These are phyloP conservation scores for Strigamia transsilvanica DNA, from an alignment of 2,888 invertebrate species.

Conservation along the genomic window DNA sequence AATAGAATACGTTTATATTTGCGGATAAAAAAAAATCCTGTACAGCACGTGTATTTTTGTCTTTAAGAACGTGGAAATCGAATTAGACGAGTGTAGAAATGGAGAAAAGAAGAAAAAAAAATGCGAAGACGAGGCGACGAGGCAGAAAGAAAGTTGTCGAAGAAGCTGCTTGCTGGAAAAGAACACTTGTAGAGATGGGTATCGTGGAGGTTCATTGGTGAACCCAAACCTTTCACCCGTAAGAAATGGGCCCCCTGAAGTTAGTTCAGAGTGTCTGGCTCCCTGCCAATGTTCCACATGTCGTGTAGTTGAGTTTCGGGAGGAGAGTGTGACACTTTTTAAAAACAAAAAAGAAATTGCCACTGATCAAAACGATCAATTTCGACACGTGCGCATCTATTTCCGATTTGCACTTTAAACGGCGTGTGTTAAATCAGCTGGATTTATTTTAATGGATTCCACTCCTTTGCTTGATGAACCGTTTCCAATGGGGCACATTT, in stretches of 20 bases:
- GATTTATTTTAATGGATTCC: slow-evolving; percentile 12
- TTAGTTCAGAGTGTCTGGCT: slow-evolving; percentile 6
- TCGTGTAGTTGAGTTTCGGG: not conserved
- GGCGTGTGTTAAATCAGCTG: not conserved
- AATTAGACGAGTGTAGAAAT: not conserved
- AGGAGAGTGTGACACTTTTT: not conserved
- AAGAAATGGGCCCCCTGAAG: slow-evolving; percentile 34
- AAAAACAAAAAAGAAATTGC: not conserved
- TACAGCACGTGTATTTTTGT: too few species aligned
- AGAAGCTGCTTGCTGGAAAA: not conserved
- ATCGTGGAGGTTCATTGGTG: slow-evolving; percentile 28
- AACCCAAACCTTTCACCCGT: slow-evolving; percentile 16
- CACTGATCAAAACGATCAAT: slow-evolving; percentile 4
- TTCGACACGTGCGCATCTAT: not conserved
- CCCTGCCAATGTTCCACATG: not conserved
- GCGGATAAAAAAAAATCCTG: too few species aligned
- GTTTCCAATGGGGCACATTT: not conserved
- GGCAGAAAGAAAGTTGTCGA: not conserved
- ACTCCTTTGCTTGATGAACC: not conserved
- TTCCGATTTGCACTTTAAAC: not conserved
- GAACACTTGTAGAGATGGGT: slow-evolving; percentile 42
- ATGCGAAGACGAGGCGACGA: not conserved
- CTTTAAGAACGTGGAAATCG: not conserved
- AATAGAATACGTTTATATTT: not conserved
- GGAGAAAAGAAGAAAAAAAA: not conserved